Evolutionary conservation across 2,888 invertebrate species (phyloP).

Genomic region (Ichneumon xanthorius): DNA sequence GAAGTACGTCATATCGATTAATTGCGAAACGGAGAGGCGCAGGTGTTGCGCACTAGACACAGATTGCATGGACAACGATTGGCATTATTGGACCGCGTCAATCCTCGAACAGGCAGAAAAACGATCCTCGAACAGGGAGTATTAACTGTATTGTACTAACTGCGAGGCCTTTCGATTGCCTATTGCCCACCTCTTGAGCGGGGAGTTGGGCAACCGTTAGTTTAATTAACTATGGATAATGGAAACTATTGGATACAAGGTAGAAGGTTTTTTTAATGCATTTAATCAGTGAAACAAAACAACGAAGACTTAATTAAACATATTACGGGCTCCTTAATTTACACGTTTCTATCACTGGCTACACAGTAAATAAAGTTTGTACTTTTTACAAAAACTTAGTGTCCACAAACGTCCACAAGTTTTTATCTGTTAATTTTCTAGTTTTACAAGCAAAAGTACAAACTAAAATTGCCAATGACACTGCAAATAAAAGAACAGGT

Average conservation of each 20-base stretch:
- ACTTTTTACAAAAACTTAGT: too few species aligned
- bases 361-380: too few species aligned
- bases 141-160: not conserved
- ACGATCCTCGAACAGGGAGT: not conserved
- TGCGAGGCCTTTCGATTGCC: not conserved
- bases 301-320: conserved; percentile 4
- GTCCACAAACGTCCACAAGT: too few species aligned
- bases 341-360: too few species aligned
- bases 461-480: too few species aligned
- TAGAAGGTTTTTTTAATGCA: not conserved
- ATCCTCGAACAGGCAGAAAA: not conserved
- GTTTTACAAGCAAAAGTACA: too few species aligned
- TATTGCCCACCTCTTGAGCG: not conserved
- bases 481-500: too few species aligned
- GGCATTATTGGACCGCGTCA: conserved; percentile 8
- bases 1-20: conserved; percentile 35
- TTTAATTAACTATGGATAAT: not conserved
- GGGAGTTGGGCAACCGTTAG: not conserved
- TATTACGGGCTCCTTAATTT: too few species aligned
- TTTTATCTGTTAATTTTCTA: too few species aligned
- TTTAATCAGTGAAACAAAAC: conserved; percentile 4
- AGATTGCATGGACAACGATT: conserved; percentile 2
- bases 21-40: conserved; percentile 9
- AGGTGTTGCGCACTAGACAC: not conserved
- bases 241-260: not conserved